Percentiles rank a stretch among this genome's conserved stretches.
These are phyloP conservation scores for Oreotrochilus melanogaster DNA, from an alignment of 2,113 vertebrate genomes.

Conservation along the genomic window DNA sequence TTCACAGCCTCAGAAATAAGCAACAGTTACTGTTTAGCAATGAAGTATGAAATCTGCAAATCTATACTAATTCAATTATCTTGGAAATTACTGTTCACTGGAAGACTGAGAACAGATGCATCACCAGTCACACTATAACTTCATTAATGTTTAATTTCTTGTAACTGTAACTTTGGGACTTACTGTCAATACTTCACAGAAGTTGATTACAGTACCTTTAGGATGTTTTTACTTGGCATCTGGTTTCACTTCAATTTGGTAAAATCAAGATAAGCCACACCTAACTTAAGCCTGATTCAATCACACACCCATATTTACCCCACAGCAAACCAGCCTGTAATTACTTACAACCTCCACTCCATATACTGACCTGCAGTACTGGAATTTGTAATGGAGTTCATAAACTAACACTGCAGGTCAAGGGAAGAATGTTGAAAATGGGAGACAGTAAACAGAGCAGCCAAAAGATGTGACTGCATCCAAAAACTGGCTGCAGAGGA, in stretches of 20 bases:
- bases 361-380: constrained; percentile 55
- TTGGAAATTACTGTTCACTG: not conserved
- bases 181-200: not conserved
- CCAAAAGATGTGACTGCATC: constrained; percentile 37
- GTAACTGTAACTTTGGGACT: constrained; percentile 27
- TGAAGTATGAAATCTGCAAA: not conserved
- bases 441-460: constrained; percentile 56
- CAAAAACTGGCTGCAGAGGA: constrained; percentile 40
- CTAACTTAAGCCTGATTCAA: constrained; percentile 58
- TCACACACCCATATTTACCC: constrained; percentile 37
- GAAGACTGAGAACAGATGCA: not conserved
- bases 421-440: constrained; percentile 70
- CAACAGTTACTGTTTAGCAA: not conserved
- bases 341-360: constrained; percentile 55
- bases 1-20: not conserved
- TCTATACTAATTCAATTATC: not conserved
- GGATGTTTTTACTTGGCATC: constrained; percentile 12
- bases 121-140: not conserved
- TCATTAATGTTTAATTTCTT: not conserved
- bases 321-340: constrained; percentile 64
- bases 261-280: constrained; percentile 65
- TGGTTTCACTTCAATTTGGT: constrained; percentile 61
- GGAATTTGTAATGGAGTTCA: constrained; percentile 67
- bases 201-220: constrained; percentile 29
- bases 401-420: constrained; percentile 61